Percentiles rank a stretch among this genome's conserved stretches.
Evolutionary conservation across 2,797 vertebrate genomes (phyloP).

Genomic region (Cossypha heuglini): DNA sequence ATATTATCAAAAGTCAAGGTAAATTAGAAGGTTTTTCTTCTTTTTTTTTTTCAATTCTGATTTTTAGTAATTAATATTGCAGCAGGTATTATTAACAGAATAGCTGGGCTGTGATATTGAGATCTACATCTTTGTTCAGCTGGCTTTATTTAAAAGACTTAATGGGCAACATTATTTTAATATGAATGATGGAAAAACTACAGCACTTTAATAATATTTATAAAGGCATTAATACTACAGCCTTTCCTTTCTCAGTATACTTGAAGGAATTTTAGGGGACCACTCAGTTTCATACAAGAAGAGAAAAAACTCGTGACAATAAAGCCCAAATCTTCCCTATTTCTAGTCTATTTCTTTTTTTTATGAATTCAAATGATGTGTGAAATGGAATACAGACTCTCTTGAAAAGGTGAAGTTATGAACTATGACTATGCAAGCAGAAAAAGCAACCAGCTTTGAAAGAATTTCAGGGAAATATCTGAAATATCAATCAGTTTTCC

Average conservation of each 20-base stretch:
- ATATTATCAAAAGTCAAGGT: background rate
- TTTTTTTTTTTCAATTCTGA: background rate
- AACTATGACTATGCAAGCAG: background rate
- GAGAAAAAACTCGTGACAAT: background rate
- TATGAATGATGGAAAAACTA: background rate
- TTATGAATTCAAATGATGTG: constrained; percentile 32
- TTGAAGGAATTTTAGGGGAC: background rate
- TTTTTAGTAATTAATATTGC: background rate
- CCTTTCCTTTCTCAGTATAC: background rate
- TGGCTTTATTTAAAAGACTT: background rate
- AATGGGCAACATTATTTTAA: background rate
- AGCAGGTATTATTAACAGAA: background rate
- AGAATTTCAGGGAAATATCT: background rate
- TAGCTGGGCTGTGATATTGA: background rate
- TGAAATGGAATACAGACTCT: constrained; percentile 38
- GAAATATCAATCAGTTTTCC: background rate
- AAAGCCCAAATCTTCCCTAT: background rate
- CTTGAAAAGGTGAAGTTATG: constrained; percentile 1
- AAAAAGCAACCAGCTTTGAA: background rate
- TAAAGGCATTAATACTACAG: background rate
- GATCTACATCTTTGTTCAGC: background rate
- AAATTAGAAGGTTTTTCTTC: background rate
- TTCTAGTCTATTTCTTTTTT: background rate
- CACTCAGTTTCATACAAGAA: background rate
- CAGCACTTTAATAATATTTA: background rate